phyloP scores from a whole-genome alignment of 2,888 invertebrate species.

The Idaea straminata region DNA sequence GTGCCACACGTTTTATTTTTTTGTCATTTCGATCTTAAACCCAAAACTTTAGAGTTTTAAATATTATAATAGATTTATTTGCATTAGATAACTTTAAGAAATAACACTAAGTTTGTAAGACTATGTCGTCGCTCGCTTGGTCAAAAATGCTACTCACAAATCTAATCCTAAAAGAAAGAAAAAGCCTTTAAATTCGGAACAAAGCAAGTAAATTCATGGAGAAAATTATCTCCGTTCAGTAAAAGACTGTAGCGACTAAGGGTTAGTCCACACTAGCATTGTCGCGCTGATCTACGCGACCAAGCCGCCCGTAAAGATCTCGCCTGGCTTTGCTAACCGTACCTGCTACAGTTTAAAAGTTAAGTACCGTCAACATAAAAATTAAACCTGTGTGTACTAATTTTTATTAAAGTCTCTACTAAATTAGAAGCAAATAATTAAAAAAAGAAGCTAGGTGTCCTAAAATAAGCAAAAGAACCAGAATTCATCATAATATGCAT shows the following conservation, averaged over 20 bases:
- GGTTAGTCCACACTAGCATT: constrained; percentile 15
- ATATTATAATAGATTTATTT: no score
- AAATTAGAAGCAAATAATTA: no score
- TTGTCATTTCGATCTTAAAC: no score
- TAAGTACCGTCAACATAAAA: not conserved
- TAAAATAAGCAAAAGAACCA: no score
- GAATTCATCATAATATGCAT: no score
- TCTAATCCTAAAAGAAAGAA: not conserved
- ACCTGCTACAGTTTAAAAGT: constrained; percentile 21
- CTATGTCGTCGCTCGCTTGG: not conserved
- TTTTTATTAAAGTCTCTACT: not conserved
- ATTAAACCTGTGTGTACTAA: not conserved
- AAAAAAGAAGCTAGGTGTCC: not conserved
- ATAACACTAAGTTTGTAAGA: no score
- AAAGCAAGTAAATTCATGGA: not conserved
- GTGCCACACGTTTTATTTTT: no score
- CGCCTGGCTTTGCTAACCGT: constrained; percentile 21
- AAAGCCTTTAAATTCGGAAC: not conserved
- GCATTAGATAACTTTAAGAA: no score
- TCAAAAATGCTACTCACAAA: not conserved
- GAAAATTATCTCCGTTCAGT: not conserved
- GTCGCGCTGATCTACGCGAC: constrained; percentile 26
- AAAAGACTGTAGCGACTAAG: constrained; percentile 11
- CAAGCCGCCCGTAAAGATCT: constrained; percentile 24
- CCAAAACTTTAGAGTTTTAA: no score